Evolutionary conservation across 2,797 vertebrate species (phyloP).

Genomic region (Botia almorhae): DNA sequence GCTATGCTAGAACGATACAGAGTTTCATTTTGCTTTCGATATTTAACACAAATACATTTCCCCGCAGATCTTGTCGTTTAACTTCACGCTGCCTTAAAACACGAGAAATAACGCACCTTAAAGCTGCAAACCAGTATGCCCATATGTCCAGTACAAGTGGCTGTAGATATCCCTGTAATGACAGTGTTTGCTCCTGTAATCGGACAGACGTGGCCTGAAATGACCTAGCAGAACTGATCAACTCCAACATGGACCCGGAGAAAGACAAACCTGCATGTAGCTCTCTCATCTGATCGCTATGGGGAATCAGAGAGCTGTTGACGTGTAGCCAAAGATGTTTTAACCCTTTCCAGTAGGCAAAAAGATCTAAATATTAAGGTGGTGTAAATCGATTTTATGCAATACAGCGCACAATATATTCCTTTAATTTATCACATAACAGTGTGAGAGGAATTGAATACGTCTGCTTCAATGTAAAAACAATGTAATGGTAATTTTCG

Average conservation of each 20-base stretch:
- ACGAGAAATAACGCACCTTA: conserved; percentile 18
- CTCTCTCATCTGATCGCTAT: conserved; percentile 54
- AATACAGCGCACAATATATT: too few relatives aligned
- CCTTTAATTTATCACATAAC: too few relatives aligned
- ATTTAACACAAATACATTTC: conserved; percentile 12
- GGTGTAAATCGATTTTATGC: too few relatives aligned
- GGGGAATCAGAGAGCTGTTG: conserved; percentile 60
- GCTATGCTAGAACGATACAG: neutral
- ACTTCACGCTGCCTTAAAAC: neutral
- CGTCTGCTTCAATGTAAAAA: too few relatives aligned
- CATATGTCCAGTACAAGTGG: neutral
- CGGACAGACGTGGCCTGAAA: conserved; percentile 49
- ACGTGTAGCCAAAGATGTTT: conserved; percentile 36
- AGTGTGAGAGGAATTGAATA: too few relatives aligned
- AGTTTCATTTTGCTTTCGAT: conserved; percentile 7
- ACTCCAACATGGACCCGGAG: conserved; percentile 52
- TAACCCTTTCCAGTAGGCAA: conserved; percentile 27
- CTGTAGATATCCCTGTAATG: neutral
- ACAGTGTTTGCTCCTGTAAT: conserved; percentile 1
- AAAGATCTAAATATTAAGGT: neutral
- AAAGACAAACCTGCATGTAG: conserved; percentile 23
- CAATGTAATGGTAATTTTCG: too few relatives aligned
- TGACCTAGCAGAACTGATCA: conserved; percentile 53
- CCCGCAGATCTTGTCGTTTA: neutral
- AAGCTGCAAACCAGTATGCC: neutral